These are phyloP conservation scores for Taxidea taxus DNA, from an alignment of 2,113 vertebrate genomes.

Conservation along the genomic window DNA sequence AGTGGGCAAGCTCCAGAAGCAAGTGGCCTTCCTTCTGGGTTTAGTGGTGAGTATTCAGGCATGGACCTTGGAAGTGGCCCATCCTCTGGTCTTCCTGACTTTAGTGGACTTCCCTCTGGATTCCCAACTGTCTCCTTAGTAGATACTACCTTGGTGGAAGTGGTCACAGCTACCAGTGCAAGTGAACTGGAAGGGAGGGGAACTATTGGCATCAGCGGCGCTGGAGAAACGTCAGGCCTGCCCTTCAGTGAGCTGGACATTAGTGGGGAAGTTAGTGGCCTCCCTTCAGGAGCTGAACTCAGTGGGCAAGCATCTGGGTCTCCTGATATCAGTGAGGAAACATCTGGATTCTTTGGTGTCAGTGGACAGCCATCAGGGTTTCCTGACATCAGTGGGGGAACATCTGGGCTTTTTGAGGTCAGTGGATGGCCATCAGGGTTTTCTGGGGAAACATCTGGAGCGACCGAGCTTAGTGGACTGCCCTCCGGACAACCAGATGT, in stretches of 20 bases:
- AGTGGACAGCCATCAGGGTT: conserved; percentile 73
- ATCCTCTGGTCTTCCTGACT: conserved; percentile 82
- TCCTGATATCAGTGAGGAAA: conserved; percentile 74
- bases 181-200: conserved; percentile 85
- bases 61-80: conserved; percentile 76
- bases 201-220: conserved; percentile 77
- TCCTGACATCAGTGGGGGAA: conserved; percentile 70
- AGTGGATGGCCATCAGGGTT: conserved; percentile 73
- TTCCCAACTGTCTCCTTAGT: conserved; percentile 87
- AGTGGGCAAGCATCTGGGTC: conserved; percentile 75
- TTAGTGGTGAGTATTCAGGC: conserved; percentile 81
- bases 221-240: conserved; percentile 80
- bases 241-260: conserved; percentile 73
- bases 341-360: conserved; percentile 76
- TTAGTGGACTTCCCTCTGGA: conserved; percentile 82
- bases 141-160: conserved; percentile 84
- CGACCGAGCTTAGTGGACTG: conserved; percentile 80
- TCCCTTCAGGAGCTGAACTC: conserved; percentile 79
- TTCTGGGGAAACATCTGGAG: conserved; percentile 80
- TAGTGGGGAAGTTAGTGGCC: conserved; percentile 81
- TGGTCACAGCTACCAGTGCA: conserved; percentile 78
- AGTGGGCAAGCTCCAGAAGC: conserved; percentile 78
- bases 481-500: conserved; percentile 80
- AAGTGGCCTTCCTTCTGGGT: conserved; percentile 83
- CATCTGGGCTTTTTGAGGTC: conserved; percentile 76